Conservation (phyloP, 1,140 invertebrate species). For the Geopemphigus sp. region DNA sequence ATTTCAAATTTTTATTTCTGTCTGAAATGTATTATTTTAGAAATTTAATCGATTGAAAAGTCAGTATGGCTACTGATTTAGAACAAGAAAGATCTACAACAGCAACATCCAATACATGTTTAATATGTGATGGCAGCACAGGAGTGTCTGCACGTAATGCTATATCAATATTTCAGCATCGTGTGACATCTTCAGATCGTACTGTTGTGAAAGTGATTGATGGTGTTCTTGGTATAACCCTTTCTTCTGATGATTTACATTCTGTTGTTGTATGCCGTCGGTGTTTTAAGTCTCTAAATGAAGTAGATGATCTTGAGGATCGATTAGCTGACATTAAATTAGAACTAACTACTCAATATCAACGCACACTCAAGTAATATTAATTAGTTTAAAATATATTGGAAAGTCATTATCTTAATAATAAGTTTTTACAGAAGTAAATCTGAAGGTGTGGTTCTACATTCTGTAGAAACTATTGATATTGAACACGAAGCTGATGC, state of each 20-base stretch:
- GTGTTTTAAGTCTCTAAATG: conserved; percentile 63
- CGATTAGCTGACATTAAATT: conserved; percentile 58
- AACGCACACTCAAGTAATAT: conserved; percentile 56
- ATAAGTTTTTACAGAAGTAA: conserved; percentile 30
- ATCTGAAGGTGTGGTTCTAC: conserved; percentile 36
- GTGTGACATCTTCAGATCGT: conserved; percentile 56
- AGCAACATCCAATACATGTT: conserved; percentile 55
- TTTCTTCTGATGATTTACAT: conserved; percentile 59
- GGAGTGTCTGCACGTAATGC: conserved; percentile 60
- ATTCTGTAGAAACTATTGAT: conserved; percentile 34
- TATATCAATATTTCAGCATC: conserved; percentile 59
- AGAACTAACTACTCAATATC: conserved; percentile 57
- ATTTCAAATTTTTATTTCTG: background rate
- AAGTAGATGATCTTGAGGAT: conserved; percentile 63
- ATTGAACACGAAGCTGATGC: conserved; percentile 13
- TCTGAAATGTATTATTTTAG: conserved; percentile 11
- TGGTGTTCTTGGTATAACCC: conserved; percentile 58
- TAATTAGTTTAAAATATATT: background rate
- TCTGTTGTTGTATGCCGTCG: conserved; percentile 64
- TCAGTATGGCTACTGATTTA: conserved; percentile 51
- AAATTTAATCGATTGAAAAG: background rate
- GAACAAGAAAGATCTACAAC: conserved; percentile 46
- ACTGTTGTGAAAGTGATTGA: conserved; percentile 58
- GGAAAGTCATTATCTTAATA: background rate
- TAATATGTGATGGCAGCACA: conserved; percentile 61